These are phyloP conservation scores for Arctocebus calabarensis DNA, from an alignment of 2,797 vertebrate genomes.

Conservation along the genomic window DNA sequence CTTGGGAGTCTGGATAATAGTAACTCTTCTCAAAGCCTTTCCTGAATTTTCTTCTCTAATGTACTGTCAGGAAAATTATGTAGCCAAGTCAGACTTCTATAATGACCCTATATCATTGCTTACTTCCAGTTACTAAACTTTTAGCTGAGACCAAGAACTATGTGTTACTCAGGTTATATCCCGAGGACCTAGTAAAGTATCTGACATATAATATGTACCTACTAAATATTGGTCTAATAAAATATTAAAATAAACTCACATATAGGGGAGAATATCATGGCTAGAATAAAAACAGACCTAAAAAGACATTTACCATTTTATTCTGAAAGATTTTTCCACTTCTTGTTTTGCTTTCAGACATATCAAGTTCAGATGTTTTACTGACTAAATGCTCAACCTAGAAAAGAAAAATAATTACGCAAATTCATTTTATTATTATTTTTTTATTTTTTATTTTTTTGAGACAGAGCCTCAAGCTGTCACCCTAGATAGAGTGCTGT, in stretches of 20 bases:
- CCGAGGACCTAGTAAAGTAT: slow-evolving; percentile 39
- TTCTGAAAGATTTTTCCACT: slow-evolving; percentile 90
- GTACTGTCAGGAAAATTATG: slow-evolving; percentile 5
- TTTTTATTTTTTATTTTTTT: too few relatives aligned
- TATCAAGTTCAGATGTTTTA: slow-evolving; percentile 87
- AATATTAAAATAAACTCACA: slow-evolving; percentile 59
- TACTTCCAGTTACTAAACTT: slow-evolving; percentile 36
- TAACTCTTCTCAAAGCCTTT: slow-evolving; percentile 55
- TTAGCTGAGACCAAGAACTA: slow-evolving; percentile 2
- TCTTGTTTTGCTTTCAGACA: slow-evolving; percentile 91
- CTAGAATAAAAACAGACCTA: slow-evolving; percentile 50
- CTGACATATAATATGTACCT: slow-evolving; percentile 22
- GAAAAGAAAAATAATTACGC: slow-evolving; percentile 69
- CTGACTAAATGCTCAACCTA: slow-evolving; percentile 87
- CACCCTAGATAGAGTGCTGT: too few relatives aligned
- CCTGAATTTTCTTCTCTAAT: slow-evolving; percentile 12
- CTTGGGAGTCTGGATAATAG: slow-evolving; percentile 30
- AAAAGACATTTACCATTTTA: slow-evolving; percentile 81
- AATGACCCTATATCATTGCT: background rate
- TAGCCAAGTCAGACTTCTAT: slow-evolving; percentile 12
- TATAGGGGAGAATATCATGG: background rate
- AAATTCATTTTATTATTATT: too few relatives aligned
- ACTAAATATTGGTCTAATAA: slow-evolving; percentile 62
- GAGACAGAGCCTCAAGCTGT: too few relatives aligned
- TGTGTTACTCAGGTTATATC: slow-evolving; percentile 3